Evolutionary conservation across 2,113 vertebrate species (phyloP).

Genomic region (Limnothrissa miodon): DNA sequence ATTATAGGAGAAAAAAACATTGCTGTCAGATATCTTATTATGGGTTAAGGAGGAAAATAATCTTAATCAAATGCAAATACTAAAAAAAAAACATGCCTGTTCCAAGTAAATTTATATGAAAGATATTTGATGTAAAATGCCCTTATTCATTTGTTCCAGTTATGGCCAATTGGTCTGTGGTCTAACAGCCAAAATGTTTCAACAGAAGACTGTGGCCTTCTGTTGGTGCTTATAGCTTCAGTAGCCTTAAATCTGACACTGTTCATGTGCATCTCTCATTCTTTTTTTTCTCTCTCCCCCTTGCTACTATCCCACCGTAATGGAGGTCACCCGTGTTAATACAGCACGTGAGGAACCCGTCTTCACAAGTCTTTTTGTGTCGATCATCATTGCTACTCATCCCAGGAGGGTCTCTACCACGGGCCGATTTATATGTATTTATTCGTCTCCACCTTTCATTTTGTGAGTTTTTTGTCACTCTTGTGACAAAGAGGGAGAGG

Average conservation of each 20-base stretch:
- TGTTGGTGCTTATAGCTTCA: not conserved
- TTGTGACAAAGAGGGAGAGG: slow-evolving; percentile 33
- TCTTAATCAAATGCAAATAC: slow-evolving; percentile 18
- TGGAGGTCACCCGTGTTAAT: slow-evolving; percentile 30
- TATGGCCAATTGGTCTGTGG: not conserved
- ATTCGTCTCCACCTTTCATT: slow-evolving; percentile 26
- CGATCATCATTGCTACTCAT: not conserved
- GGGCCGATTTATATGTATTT: slow-evolving; percentile 36
- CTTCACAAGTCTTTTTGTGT: slow-evolving; percentile 33
- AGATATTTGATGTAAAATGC: not conserved
- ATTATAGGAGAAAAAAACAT: slow-evolving; percentile 52
- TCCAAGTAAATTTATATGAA: not conserved
- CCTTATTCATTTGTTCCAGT: not conserved
- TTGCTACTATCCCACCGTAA: not conserved
- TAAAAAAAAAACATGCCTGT: not conserved
- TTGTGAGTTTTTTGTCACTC: slow-evolving; percentile 31
- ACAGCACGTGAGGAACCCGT: slow-evolving; percentile 21
- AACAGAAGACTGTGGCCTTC: not conserved
- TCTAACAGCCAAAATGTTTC: not conserved
- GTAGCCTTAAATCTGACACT: not conserved
- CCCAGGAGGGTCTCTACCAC: not conserved
- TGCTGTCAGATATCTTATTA: slow-evolving; percentile 57
- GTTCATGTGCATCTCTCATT: not conserved
- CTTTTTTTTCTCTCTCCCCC: not conserved
- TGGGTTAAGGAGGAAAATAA: slow-evolving; percentile 52